Conservation (phyloP, 2,888 invertebrate species). For the Sceliomorpha sp. region DNA sequence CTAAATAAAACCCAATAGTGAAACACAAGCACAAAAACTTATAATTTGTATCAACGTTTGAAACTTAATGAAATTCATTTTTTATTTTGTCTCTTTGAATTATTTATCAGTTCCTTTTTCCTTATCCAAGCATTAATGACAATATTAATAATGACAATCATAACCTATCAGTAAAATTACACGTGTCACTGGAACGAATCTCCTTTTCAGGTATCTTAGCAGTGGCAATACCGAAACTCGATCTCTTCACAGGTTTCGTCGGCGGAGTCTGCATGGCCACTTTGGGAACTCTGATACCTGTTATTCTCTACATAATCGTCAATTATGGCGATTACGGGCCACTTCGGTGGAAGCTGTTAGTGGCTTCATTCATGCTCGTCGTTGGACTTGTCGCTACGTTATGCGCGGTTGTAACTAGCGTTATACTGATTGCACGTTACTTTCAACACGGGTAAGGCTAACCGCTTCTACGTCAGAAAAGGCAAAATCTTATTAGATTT, state of each 20-base stretch:
- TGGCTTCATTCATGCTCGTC: slow-evolving; percentile 51
- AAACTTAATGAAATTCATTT: too few relatives aligned
- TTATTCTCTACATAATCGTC: slow-evolving; percentile 60
- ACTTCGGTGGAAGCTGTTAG: slow-evolving; percentile 62
- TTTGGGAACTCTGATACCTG: slow-evolving; percentile 64
- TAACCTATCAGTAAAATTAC: too few relatives aligned
- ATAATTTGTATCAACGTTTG: too few relatives aligned
- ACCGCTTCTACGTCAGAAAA: too few relatives aligned
- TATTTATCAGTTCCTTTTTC: too few relatives aligned
- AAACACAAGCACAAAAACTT: too few relatives aligned
- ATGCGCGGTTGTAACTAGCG: slow-evolving; percentile 53
- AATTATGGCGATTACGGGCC: slow-evolving; percentile 59
- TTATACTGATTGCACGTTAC: slow-evolving; percentile 53
- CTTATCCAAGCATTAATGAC: too few relatives aligned
- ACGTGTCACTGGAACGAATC: too few relatives aligned
- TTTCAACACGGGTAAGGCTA: slow-evolving; percentile 54
- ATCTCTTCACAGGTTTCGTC: slow-evolving; percentile 62
- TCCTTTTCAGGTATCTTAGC: slow-evolving; percentile 59
- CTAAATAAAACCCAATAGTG: too few relatives aligned
- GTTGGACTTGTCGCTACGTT: slow-evolving; percentile 56
- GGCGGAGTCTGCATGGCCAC: slow-evolving; percentile 62
- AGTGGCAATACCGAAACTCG: slow-evolving; percentile 61
- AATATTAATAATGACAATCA: too few relatives aligned
- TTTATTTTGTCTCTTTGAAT: too few relatives aligned
- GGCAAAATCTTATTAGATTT: too few relatives aligned